These are phyloP conservation scores for Eptatretus burgeri DNA, from an alignment of 2,113 vertebrate species.

Conservation along the genomic window DNA sequence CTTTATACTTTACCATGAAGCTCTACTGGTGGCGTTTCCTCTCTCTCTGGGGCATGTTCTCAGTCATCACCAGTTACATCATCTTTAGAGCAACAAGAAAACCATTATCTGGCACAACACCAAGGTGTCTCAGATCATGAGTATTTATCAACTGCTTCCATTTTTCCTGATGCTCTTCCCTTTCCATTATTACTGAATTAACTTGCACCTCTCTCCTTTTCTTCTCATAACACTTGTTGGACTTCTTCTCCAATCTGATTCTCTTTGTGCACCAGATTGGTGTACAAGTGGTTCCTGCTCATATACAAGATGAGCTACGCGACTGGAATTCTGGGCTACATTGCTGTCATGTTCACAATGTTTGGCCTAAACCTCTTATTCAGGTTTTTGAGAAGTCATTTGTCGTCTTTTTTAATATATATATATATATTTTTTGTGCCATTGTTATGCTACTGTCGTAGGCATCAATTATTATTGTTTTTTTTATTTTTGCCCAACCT, in stretches of 20 bases:
- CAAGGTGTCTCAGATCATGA: slow-evolving; percentile 25
- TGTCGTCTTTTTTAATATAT: not conserved
- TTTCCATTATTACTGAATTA: not conserved
- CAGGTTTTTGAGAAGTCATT: slow-evolving; percentile 36
- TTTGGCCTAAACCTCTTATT: slow-evolving; percentile 84
- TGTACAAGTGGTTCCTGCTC: slow-evolving; percentile 94
- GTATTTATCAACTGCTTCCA: too few relatives aligned
- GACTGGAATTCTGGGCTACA: slow-evolving; percentile 68
- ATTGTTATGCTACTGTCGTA: not conserved
- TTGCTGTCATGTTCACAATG: slow-evolving; percentile 85
- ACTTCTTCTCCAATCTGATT: not conserved
- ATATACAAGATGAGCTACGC: slow-evolving; percentile 95
- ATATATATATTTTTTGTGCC: not conserved
- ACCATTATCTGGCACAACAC: slow-evolving; percentile 61
- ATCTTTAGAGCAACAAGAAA: slow-evolving; percentile 74
- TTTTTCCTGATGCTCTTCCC: not conserved
- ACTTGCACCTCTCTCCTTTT: not conserved
- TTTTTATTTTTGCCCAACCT: too few relatives aligned
- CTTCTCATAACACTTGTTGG: accelerated
- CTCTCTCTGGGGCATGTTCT: slow-evolving; percentile 65
- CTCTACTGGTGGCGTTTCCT: slow-evolving; percentile 94
- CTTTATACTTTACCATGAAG: slow-evolving; percentile 90
- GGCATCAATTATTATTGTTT: too few relatives aligned
- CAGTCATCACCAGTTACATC: slow-evolving; percentile 57
- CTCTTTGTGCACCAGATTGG: slow-evolving; percentile 25